These are phyloP conservation scores for Papilio protenor DNA, from an alignment of 2,888 invertebrate genomes.

Conservation along the genomic window DNA sequence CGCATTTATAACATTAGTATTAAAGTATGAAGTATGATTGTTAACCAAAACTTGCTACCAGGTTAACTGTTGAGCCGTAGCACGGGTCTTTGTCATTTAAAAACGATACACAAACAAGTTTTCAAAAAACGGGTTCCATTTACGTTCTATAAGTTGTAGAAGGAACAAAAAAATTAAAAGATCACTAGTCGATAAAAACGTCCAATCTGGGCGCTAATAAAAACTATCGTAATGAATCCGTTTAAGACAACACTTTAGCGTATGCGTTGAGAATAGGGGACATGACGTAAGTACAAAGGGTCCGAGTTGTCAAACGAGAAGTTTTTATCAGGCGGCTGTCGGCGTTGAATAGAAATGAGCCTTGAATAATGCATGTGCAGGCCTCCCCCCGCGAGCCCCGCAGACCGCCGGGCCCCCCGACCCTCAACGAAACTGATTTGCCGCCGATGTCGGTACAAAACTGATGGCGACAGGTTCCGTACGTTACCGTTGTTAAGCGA, in stretches of 20 bases:
- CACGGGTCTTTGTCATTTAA: conserved; percentile 47
- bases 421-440: conserved; percentile 67
- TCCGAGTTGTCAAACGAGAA: conserved; percentile 82
- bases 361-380: conserved; percentile 81
- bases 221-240: conserved; percentile 63
- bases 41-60: conserved; percentile 44
- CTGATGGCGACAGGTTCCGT: conserved; percentile 52
- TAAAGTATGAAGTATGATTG: neutral
- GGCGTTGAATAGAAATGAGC: conserved; percentile 82
- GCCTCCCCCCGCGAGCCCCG: conserved; percentile 54
- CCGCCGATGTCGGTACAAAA: conserved; percentile 57
- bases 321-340: conserved; percentile 82
- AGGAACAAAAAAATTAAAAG: conserved; percentile 28
- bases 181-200: conserved; percentile 26
- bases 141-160: conserved; percentile 41
- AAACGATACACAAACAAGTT: conserved; percentile 46
- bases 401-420: conserved; percentile 51
- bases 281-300: conserved; percentile 81
- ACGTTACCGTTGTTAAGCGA: conserved; percentile 49
- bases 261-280: conserved; percentile 59
- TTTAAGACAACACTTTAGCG: conserved; percentile 55
- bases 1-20: no score
- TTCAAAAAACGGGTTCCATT: conserved; percentile 44
- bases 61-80: conserved; percentile 43
- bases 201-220: conserved; percentile 51